Percentiles rank a stretch among this genome's conserved stretches.
Evolutionary conservation across 2,888 invertebrate genomes (phyloP).

Genomic region (Nephrotoma appendiculata): DNA sequence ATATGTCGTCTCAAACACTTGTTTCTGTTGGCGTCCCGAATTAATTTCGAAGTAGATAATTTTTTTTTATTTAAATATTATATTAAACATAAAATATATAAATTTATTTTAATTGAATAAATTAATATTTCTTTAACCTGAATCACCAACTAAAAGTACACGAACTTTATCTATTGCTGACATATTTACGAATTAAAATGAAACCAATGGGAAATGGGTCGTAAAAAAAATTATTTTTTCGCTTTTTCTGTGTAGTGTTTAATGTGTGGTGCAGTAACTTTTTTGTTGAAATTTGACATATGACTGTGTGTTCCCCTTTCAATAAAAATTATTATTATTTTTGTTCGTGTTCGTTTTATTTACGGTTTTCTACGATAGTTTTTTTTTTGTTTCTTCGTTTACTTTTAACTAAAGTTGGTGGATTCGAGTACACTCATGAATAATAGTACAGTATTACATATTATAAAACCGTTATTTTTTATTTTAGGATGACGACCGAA

Average conservation of each 20-base stretch:
- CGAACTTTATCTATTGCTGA: conserved; percentile 80
- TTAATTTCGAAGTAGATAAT: background rate
- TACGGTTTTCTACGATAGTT: background rate
- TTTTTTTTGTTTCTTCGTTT: background rate
- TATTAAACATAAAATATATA: conserved; percentile 5
- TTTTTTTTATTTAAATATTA: background rate
- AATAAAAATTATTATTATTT: background rate
- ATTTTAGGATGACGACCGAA: background rate
- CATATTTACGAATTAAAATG: conserved; percentile 33
- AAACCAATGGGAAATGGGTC: background rate
- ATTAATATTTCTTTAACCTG: conserved; percentile 40
- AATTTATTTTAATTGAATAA: conserved; percentile 5
- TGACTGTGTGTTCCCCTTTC: conserved; percentile 1
- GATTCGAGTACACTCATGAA: background rate
- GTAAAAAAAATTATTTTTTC: background rate
- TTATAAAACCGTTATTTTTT: background rate
- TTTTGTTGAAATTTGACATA: conserved; percentile 1
- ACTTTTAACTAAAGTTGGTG: background rate
- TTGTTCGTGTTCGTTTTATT: background rate
- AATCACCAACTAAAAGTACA: conserved; percentile 83
- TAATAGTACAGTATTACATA: background rate
- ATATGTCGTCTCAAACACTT: conserved; percentile 3
- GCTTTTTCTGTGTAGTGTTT: background rate
- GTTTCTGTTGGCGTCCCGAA: conserved; percentile 3
- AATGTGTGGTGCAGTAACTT: background rate